Conservation (phyloP, 2,888 invertebrate genomes). For the Coelinius sp. region DNA sequence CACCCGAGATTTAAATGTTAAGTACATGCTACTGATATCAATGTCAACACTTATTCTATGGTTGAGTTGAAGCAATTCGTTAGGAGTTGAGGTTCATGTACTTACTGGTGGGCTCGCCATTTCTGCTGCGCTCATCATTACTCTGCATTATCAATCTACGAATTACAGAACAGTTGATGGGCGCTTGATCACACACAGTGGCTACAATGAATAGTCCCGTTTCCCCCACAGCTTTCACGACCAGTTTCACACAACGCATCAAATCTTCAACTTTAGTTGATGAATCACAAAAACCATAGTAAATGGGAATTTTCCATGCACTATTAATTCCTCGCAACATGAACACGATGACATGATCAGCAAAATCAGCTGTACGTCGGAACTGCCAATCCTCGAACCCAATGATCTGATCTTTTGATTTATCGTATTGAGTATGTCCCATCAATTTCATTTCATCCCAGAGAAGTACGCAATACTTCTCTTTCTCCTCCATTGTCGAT, state of each 20-base stretch:
- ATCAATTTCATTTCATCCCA: not conserved
- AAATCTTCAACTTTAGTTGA: not conserved
- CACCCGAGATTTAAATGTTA: too few species aligned
- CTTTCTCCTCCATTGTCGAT: not conserved
- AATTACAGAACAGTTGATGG: not conserved
- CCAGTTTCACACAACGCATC: not conserved
- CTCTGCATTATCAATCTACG: not conserved
- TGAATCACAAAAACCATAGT: not conserved
- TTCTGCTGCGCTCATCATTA: not conserved
- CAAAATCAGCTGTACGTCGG: not conserved
- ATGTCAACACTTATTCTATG: too few species aligned
- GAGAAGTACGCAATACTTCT: not conserved
- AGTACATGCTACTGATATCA: too few species aligned
- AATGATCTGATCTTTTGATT: not conserved
- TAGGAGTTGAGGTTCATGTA: not conserved
- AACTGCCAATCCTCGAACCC: constrained; percentile 1
- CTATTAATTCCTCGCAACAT: not conserved
- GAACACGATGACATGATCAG: not conserved
- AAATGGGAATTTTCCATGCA: constrained; percentile 1
- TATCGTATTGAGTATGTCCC: not conserved
- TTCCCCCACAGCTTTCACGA: not conserved
- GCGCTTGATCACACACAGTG: not conserved
- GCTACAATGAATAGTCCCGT: not conserved
- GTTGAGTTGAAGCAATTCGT: too few species aligned
- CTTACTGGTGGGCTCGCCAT: not conserved